Conservation (phyloP, 2,888 invertebrate species). For the Doris montereyensis region DNA sequence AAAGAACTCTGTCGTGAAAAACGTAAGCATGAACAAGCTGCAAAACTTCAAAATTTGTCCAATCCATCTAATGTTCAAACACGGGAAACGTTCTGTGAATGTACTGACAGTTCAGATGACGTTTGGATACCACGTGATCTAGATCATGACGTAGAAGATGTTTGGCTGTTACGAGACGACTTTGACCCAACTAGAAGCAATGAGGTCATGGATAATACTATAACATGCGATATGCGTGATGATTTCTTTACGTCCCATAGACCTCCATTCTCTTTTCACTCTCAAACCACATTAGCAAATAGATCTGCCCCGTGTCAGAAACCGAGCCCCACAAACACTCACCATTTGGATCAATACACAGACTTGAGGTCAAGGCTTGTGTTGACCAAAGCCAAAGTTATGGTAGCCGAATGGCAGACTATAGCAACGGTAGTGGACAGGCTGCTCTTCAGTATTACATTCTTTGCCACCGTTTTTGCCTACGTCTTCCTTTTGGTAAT, state of each 20-base stretch:
- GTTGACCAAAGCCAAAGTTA: conserved; percentile 12
- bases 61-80: too few relatives aligned
- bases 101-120: neutral
- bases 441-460: conserved; percentile 67
- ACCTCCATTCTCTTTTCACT: neutral
- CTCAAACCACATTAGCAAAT: neutral
- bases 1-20: too few relatives aligned
- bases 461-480: conserved; percentile 63
- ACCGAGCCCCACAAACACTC: neutral
- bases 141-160: neutral
- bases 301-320: neutral
- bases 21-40: too few relatives aligned
- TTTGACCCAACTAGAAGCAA: neutral
- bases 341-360: neutral
- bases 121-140: neutral
- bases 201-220: neutral
- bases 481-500: conserved; percentile 66
- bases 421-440: conserved; percentile 69
- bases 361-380: neutral
- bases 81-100: neutral
- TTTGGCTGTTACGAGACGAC: neutral
- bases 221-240: too few relatives aligned
- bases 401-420: conserved; percentile 70
- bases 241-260: too few relatives aligned
- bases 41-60: too few relatives aligned